Conservation (phyloP, 2,113 vertebrate genomes). For the Brachionichthys hirsutus region DNA sequence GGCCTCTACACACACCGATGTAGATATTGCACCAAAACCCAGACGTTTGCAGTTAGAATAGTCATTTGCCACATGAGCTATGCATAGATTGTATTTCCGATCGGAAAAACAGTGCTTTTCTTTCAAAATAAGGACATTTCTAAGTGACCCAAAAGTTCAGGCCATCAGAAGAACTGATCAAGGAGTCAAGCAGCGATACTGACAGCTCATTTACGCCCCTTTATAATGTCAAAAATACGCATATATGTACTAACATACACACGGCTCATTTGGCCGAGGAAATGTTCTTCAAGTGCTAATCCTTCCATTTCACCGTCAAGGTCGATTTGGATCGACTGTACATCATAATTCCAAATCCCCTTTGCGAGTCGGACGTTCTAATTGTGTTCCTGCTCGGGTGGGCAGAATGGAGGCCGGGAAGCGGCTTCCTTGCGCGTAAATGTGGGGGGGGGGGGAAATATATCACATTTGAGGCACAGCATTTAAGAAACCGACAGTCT, state of each 20-base stretch:
- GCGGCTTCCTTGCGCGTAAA: conserved; percentile 1
- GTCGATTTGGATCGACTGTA: conserved; percentile 51
- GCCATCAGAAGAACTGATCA: too few species aligned
- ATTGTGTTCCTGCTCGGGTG: conserved; percentile 43
- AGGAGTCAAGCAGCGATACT: neutral
- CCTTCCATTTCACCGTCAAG: conserved; percentile 59
- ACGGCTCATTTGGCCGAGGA: conserved; percentile 37
- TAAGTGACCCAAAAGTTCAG: too few species aligned
- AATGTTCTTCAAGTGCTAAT: conserved; percentile 53
- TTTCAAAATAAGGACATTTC: too few species aligned
- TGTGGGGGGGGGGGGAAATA: neutral
- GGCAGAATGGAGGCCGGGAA: conserved; percentile 39
- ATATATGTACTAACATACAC: conserved; percentile 15
- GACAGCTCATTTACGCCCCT: conserved; percentile 32
- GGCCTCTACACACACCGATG: too few species aligned
- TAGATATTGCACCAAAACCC: too few species aligned
- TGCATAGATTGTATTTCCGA: too few species aligned
- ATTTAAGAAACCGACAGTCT: conserved; percentile 20
- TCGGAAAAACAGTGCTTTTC: too few species aligned
- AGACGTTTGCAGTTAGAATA: too few species aligned
- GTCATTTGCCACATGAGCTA: too few species aligned
- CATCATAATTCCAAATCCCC: conserved; percentile 40
- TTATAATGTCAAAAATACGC: conserved; percentile 28
- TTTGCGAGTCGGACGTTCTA: conserved; percentile 19
- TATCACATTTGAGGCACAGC: conserved; percentile 35